Evolutionary conservation across 2,888 invertebrate genomes (phyloP), one percentile per base, ranked within the genome.

Genomic region (Acanthopleura granulata): DNA sequence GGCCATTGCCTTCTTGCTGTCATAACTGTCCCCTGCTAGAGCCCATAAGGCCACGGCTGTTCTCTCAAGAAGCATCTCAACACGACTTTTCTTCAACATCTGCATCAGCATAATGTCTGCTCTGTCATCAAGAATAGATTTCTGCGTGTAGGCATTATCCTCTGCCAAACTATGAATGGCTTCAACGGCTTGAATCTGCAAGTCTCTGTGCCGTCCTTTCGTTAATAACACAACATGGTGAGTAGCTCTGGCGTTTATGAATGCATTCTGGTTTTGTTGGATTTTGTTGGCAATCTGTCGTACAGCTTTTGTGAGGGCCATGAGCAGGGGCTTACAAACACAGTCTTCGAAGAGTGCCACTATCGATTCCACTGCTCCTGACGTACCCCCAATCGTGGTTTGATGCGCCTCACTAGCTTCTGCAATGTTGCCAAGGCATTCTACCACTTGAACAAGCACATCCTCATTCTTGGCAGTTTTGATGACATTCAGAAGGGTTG

Each of bases 351-450:
- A 87, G 40, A 87, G 79, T 12, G 72, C 79, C 12, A 87, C 84
- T 4, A 89, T 76, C 14, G 83, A 74, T 22, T 97, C 74, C 6
- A 88, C 76, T 0, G 82, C 81, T 4, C 83, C 84, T 4, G 80
- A 82, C 15, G 82, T 81, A 51, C 75, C 81, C 18, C 86, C 86
- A 14, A 89, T 79, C 14, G 84, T 76, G 40, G 75, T 73, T 72
- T 88, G 86, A 69, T 87, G 85, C 27, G 79, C 79, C 1, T 77
- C 25, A 0, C 83, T 81, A 1, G 82, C 83, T 18, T 84, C 83
- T 0, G 87, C 85, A 51, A 90, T 85, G 73, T 83, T 84, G 12
- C 86, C 86, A 0, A 90, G 75, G 15, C 85, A 86, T 69, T 87
- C 83, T 0, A 87, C 82, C 12, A 80, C 85, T 66, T 86, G 86